Evolutionary conservation across 1,140 invertebrate genomes (phyloP).

Genomic region (Chlorops oryzae): DNA sequence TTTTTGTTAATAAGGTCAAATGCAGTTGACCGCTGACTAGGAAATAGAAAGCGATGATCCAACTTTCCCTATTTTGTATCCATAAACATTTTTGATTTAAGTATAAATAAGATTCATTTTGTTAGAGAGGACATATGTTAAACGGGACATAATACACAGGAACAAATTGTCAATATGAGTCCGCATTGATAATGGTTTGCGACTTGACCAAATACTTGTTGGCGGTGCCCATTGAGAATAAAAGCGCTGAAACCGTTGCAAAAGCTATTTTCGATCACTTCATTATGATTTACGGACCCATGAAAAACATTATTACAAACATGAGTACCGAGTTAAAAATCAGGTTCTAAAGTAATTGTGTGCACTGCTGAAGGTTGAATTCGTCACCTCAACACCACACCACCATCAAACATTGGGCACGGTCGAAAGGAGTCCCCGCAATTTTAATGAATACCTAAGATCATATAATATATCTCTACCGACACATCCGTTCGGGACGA

Average conservation of each 20-base stretch:
- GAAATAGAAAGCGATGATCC: too few relatives aligned
- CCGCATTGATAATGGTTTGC: conserved; percentile 6
- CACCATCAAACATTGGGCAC: conserved; percentile 9
- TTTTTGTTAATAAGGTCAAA: too few relatives aligned
- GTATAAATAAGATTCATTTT: too few relatives aligned
- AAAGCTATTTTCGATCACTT: conserved; percentile 13
- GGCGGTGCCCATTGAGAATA: conserved; percentile 6
- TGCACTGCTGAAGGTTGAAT: too few relatives aligned
- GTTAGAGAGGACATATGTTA: too few relatives aligned
- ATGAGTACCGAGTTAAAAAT: conserved; percentile 15
- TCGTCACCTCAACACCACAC: too few relatives aligned
- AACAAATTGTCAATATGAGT: neutral
- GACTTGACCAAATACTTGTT: conserved; percentile 11
- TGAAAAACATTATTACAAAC: conserved; percentile 10
- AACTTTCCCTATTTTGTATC: too few relatives aligned
- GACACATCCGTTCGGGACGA: neutral
- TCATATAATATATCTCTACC: neutral
- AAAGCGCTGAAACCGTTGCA: conserved; percentile 10
- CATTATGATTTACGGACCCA: conserved; percentile 12
- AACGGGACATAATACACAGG: too few relatives aligned
- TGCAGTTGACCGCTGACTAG: too few relatives aligned
- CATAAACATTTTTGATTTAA: too few relatives aligned
- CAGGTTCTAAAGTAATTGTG: conserved; percentile 7
- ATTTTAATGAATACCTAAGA: conserved; percentile 11
- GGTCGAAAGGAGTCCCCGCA: conserved; percentile 7